Percentiles rank a stretch among this genome's conserved stretches.
Evolutionary conservation across 2,113 vertebrate genomes (phyloP).

Genomic region (Pao palembangensis): DNA sequence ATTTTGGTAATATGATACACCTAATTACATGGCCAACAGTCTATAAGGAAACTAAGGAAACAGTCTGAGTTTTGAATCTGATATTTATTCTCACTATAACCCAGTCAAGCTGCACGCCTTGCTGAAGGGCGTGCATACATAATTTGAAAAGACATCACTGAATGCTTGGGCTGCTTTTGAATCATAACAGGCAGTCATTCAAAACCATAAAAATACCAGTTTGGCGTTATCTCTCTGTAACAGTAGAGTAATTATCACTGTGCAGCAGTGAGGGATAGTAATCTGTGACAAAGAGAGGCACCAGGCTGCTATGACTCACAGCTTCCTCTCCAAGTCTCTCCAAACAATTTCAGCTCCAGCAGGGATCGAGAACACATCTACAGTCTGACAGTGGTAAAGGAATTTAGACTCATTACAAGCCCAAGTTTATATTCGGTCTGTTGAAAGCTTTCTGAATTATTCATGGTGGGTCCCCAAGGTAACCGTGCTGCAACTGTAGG

Average conservation of each 20-base stretch:
- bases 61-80: background rate
- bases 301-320: conserved; percentile 56
- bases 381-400: conserved; percentile 53
- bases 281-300: conserved; percentile 62
- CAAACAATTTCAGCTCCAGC: conserved; percentile 59
- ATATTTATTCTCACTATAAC: conserved; percentile 11
- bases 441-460: conserved; percentile 64
- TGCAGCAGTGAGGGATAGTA: conserved; percentile 64
- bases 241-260: conserved; percentile 62
- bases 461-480: conserved; percentile 60
- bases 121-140: conserved; percentile 30
- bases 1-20: background rate
- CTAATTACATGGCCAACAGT: background rate
- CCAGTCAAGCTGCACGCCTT: conserved; percentile 16
- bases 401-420: conserved; percentile 63
- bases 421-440: conserved; percentile 56
- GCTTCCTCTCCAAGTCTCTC: conserved; percentile 57
- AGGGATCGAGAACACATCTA: conserved; percentile 56
- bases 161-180: conserved; percentile 35
- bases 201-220: conserved; percentile 53
- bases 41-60: background rate
- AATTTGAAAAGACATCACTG: conserved; percentile 38
- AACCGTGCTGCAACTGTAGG: conserved; percentile 53
- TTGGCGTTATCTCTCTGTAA: conserved; percentile 50
- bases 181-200: conserved; percentile 51